Base-by-base conservation (phyloP, 2,797 vertebrate species). In the Chiroxiphia lanceolata region DNA sequence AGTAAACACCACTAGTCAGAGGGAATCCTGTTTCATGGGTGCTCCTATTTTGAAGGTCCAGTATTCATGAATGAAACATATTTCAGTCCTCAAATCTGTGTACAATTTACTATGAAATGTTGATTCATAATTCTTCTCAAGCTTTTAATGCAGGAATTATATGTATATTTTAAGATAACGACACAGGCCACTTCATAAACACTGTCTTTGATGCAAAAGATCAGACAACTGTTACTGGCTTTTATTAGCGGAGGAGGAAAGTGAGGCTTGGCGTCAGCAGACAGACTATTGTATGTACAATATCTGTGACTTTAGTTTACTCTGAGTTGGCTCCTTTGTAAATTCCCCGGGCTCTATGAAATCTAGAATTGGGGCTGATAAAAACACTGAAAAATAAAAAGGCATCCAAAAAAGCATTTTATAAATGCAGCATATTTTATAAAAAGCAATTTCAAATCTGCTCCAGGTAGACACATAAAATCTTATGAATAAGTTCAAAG, bases 391-490 rank as follows among this genome's bases (percentile, higher is more conserved):
- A 96, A 89, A 86, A 96, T 95, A 98, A 96, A 97, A 96, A 96
- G 63, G 77, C 95, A 97, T 95, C 92, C 90, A 96, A 91, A 95
- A 96, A 93, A 87, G 45, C 82, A 96, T 96, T 97, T 97, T 96
- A 97, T 97, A 97, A 97, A 97, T 95, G 88, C 87, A 82, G 71
- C 82, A 85, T 94, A 89, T 96, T 96, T 97, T 96, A 94, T 79
- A 94, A 90, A 96, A 95, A 91, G 92, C 83, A 94, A 97, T 96
- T 97, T 95, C 87, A 85, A 76, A 94, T 96, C 88, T 96, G 68
- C 60, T 96, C 95, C 91, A 97, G 97, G 96, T 97, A 97, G 97
- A 96, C 96, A 95, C 82, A 97, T 97, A 97, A 98, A 98, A 97
- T 76, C 95, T 97, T 95, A 97, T 91, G 88, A 95, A 97, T 92